phyloP scores from a whole-genome alignment of 2,113 vertebrate species.

The Hyperoodon ampullatus region DNA sequence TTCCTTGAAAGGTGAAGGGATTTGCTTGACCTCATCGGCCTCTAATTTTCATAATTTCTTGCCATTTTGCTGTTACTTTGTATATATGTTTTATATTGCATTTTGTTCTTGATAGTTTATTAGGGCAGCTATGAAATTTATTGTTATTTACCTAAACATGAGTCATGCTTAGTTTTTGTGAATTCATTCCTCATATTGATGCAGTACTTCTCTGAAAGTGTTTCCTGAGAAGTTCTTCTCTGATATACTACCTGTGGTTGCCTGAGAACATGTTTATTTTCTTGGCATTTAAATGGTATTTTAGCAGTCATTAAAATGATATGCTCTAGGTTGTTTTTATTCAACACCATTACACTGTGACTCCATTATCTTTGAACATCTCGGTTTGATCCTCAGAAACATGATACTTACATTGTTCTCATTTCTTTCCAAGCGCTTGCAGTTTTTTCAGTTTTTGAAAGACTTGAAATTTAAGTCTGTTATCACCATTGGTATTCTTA shows the following conservation, averaged over 20 bases:
- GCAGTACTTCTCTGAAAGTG: not conserved
- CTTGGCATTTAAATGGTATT: not conserved
- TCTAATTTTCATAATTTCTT: not conserved
- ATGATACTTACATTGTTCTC: not conserved
- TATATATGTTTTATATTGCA: not conserved
- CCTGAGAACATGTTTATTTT: not conserved
- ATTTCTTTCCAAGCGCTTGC: not conserved
- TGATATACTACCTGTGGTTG: not conserved
- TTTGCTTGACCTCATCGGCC: not conserved
- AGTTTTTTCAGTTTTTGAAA: not conserved
- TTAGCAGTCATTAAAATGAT: not conserved
- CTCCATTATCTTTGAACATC: not conserved
- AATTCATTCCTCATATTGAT: not conserved
- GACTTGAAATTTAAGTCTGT: not conserved
- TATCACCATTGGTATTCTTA: not conserved
- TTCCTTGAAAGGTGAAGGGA: not conserved
- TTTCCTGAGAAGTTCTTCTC: not conserved
- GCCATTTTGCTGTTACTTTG: not conserved
- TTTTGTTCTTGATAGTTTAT: not conserved
- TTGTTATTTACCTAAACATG: not conserved
- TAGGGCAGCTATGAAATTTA: not conserved
- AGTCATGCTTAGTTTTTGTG: not conserved
- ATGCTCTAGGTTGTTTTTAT: not conserved
- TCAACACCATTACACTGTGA: not conserved
- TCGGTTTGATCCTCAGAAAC: not conserved